Conservation (phyloP, 1,140 invertebrate species). For the Pseudomyrmex gracilis region DNA sequence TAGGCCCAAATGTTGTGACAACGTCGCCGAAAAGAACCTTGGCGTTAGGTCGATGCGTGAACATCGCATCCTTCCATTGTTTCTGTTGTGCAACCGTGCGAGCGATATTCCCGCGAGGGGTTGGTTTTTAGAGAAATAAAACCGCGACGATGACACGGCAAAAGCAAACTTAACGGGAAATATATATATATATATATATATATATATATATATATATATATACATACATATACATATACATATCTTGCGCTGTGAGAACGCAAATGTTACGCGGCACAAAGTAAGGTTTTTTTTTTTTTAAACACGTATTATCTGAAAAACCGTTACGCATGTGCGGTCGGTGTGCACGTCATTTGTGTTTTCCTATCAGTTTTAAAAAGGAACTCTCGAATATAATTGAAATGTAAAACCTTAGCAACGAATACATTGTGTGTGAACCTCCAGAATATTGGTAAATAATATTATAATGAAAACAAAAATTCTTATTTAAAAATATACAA, state of each 20-base stretch:
- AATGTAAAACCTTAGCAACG: background rate
- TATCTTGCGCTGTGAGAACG: background rate
- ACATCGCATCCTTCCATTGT: constrained; percentile 43
- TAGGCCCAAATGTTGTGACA: constrained; percentile 72
- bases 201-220: background rate
- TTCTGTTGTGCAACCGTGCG: constrained; percentile 34
- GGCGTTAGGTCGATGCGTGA: constrained; percentile 40
- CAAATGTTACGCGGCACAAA: background rate
- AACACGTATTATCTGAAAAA: background rate
- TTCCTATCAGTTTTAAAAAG: background rate
- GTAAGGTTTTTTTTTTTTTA: background rate
- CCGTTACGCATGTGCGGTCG: background rate
- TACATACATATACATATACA: too few species aligned
- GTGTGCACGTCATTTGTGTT: background rate
- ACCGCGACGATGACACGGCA: constrained; percentile 4
- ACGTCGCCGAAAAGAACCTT: constrained; percentile 52
- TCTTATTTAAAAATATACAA: too few species aligned
- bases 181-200: background rate
- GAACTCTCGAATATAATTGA: background rate
- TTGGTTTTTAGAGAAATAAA: background rate
- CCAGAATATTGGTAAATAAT: background rate
- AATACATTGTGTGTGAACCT: background rate
- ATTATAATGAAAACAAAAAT: background rate
- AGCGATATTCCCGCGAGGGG: background rate
- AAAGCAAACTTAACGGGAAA: constrained; percentile 21